Base-by-base conservation (phyloP, 2,797 vertebrate genomes). In the Denticeps clupeoides region DNA sequence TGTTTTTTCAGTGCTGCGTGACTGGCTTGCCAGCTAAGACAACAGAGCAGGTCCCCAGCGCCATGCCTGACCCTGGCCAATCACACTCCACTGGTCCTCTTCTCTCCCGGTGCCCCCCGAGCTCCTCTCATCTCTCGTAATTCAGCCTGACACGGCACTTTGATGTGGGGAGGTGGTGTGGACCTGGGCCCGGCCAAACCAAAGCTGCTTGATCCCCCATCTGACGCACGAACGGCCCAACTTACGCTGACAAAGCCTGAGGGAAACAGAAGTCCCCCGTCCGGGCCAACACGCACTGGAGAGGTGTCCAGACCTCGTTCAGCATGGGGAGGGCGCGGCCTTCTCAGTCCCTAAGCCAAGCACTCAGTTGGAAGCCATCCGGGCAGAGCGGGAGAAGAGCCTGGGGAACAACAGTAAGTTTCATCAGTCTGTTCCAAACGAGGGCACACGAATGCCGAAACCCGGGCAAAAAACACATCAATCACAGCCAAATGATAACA, bases 161-260 rank as follows among this genome's bases (percentile, higher is more conserved):
- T 80, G 75, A 80, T 74, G 74, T 72, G 53, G 62, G 58, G 49
- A 59, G 71, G 73, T 63, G 56, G 65, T 53, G 59, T 60, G 66
- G 73, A 76, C 68, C 66, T 69, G 65, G 62, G 71, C 68, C 70
- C 1, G 38, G 52, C 61, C 74, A 75, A 76, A 81, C 77, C 80
- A 82, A 71, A 76, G 77, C 72, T 70, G 76, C 56, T 59, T 77
- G 73, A 81, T 81, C 74, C 74, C n/a, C 44, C 35, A 58, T 62
- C 60, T 62, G 71, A 79, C 62, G 64, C 59, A 71, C 71, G 62
- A 74, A 74, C 70, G 70, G 29, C 72, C 62, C 67, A 51, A 55
- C 44, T 45, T 45, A 59, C 11, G 53, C 41, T 40, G 40, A 31
- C n/a, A 12, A 12, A 12, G 31, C 10, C 11, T 1, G 18, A 18